A percentile compares a stretch with the other conserved stretches of the same genome.
Conservation (phyloP, 2,113 vertebrate species). For the Fregata magnificens region DNA sequence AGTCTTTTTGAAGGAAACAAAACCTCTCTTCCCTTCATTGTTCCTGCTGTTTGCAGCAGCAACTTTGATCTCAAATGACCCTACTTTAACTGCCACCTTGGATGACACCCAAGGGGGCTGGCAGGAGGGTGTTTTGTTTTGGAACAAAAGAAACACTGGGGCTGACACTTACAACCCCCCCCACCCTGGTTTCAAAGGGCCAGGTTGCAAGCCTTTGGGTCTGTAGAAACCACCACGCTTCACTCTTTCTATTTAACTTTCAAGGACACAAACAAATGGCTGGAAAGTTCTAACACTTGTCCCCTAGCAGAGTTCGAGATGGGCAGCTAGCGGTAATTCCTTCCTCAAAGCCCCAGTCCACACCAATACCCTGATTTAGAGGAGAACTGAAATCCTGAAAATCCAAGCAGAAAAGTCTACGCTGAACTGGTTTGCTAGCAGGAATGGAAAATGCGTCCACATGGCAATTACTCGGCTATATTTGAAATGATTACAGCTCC, state of each 20-base stretch:
- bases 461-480: neutral
- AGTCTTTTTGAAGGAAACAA: neutral
- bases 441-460: neutral
- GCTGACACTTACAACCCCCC: neutral
- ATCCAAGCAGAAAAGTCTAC: neutral
- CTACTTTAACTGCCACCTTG: neutral
- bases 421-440: neutral
- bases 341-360: neutral
- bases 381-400: neutral
- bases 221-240: neutral
- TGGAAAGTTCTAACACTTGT: neutral
- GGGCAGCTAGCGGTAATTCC: neutral
- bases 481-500: neutral
- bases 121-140: neutral
- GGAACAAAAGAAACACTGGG: neutral
- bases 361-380: neutral
- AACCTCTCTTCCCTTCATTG: conserved; percentile 10
- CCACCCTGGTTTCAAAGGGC: neutral
- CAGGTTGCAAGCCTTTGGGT: neutral
- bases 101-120: neutral
- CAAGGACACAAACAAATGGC: neutral
- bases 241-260: neutral
- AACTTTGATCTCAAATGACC: conserved; percentile 52
- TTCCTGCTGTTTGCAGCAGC: neutral
- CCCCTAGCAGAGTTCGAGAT: neutral